A percentile compares a stretch with the other conserved stretches of the same genome.
Evolutionary conservation across 2,888 invertebrate species (phyloP).

Genomic region (Dryobotodes eremita): DNA sequence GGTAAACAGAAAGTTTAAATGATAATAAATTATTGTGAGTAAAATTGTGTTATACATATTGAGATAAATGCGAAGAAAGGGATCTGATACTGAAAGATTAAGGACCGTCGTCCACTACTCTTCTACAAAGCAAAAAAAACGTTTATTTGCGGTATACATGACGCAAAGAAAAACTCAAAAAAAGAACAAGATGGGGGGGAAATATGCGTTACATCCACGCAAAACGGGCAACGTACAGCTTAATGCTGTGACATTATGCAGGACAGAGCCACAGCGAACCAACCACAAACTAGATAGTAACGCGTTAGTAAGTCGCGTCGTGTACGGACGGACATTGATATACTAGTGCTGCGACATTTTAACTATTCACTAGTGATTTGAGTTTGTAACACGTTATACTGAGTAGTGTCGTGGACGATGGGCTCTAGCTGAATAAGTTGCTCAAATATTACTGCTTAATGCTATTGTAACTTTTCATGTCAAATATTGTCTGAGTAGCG

Average conservation of each 20-base stretch:
- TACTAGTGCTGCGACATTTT: background rate
- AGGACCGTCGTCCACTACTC: background rate
- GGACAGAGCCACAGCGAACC: background rate
- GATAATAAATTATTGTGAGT: background rate
- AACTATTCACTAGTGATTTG: background rate
- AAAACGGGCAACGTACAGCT: background rate
- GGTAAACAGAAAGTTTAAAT: background rate
- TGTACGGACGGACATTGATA: background rate
- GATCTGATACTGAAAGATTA: background rate
- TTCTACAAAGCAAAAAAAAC: background rate
- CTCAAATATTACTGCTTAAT: background rate
- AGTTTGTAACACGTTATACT: too few species aligned
- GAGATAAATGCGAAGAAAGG: background rate
- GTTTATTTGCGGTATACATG: too few species aligned
- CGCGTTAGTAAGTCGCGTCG: background rate
- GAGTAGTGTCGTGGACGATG: background rate
- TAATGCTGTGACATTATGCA: background rate
- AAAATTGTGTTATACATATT: background rate
- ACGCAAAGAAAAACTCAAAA: background rate
- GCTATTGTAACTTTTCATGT: background rate
- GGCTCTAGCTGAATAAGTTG: background rate
- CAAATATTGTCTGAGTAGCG: background rate
- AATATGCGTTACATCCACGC: background rate
- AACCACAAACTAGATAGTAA: background rate
- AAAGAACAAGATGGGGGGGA: background rate